Evolutionary conservation across 2,888 invertebrate species (phyloP).

Genomic region (Phengaris alcon): DNA sequence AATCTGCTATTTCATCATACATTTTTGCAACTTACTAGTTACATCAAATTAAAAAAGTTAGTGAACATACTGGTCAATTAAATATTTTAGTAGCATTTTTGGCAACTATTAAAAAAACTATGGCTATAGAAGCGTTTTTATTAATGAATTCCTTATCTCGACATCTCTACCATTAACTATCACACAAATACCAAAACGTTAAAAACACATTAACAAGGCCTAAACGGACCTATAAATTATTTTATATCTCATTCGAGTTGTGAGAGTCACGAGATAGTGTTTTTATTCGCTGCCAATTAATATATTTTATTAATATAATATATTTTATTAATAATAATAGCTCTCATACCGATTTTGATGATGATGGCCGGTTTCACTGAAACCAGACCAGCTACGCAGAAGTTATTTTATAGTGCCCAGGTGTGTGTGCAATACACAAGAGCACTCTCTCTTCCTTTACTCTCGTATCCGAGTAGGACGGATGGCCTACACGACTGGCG

Average conservation of each 20-base stretch:
- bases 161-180: not conserved
- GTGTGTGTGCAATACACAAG: too few relatives aligned
- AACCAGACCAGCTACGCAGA: too few relatives aligned
- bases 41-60: too few relatives aligned
- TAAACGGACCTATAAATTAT: not conserved
- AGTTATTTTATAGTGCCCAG: too few relatives aligned
- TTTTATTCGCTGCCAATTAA: not conserved
- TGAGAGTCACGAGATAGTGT: not conserved
- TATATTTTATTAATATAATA: not conserved
- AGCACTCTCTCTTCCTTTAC: too few relatives aligned
- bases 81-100: not conserved
- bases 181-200: not conserved
- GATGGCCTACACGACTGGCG: too few relatives aligned
- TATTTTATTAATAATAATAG: not conserved
- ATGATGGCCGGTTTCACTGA: too few relatives aligned
- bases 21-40: too few relatives aligned
- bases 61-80: not conserved
- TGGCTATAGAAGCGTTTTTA: not conserved
- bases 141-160: not conserved
- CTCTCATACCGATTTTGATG: too few relatives aligned
- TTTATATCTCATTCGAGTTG: not conserved
- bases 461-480: too few relatives aligned
- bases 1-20: too few relatives aligned
- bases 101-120: not conserved
- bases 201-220: not conserved